A percentile compares a stretch with the other conserved stretches of the same genome.
These are phyloP conservation scores for Tapirus indicus DNA, from an alignment of 2,797 vertebrate genomes.

Conservation along the genomic window DNA sequence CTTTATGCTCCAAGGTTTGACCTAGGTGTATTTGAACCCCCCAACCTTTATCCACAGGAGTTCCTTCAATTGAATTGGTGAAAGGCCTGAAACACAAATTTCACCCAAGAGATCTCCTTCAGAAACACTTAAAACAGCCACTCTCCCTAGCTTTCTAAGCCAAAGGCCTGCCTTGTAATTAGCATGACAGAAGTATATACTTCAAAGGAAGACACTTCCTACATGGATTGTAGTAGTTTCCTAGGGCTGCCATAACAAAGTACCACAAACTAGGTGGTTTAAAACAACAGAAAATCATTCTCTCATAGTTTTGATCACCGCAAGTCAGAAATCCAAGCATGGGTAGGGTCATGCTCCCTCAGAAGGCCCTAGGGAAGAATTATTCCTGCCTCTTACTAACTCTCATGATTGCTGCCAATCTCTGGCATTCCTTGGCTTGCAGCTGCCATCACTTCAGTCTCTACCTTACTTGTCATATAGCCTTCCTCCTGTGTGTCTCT, in stretches of 20 bases:
- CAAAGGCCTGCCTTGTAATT: not conserved
- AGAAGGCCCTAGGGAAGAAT: not conserved
- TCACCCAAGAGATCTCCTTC: not conserved
- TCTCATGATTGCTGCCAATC: not conserved
- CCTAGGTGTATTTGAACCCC: not conserved
- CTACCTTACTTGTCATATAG: not conserved
- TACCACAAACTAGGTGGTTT: not conserved
- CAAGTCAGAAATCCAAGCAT: not conserved
- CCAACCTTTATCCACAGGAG: not conserved
- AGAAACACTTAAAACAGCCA: not conserved
- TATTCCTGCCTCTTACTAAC: not conserved
- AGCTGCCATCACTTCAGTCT: not conserved
- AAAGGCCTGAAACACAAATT: not conserved
- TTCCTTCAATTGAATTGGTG: not conserved
- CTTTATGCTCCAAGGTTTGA: not conserved
- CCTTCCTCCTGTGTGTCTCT: not conserved
- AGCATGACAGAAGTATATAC: not conserved
- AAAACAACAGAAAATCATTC: not conserved
- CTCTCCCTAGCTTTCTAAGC: not conserved
- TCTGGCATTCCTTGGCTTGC: not conserved
- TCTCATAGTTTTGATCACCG: not conserved
- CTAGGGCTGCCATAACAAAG: not conserved
- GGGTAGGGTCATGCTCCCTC: accelerated
- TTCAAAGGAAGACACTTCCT: too few relatives aligned
- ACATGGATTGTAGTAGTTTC: not conserved